A percentile compares a stretch with the other conserved stretches of the same genome.
Evolutionary conservation across 2,113 vertebrate species (phyloP).

Genomic region (Anolis carolinensis): DNA sequence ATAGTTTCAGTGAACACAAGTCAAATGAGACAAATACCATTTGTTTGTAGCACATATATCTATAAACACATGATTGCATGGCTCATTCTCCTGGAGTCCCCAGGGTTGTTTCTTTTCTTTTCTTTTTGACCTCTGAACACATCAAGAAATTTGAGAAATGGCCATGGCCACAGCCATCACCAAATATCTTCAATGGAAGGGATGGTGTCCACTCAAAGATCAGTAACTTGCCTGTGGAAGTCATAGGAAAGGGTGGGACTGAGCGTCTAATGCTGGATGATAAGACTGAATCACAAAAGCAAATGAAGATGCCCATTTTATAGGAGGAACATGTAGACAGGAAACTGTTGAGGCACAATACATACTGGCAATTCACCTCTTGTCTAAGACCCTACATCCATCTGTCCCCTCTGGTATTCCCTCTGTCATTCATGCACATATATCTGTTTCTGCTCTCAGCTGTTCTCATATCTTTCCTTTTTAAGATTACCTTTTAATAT

Average conservation of each 20-base stretch:
- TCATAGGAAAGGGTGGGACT: too few relatives aligned
- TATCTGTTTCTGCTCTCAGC: background rate
- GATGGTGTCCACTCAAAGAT: background rate
- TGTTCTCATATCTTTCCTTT: too few relatives aligned
- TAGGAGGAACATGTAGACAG: background rate
- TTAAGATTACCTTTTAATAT: too few relatives aligned
- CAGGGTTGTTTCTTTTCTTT: too few relatives aligned
- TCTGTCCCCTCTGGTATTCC: background rate
- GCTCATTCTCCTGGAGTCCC: background rate
- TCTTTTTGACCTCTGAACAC: too few relatives aligned
- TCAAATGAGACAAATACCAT: background rate
- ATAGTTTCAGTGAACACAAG: background rate
- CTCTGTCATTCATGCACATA: background rate
- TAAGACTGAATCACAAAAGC: background rate
- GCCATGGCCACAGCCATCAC: background rate
- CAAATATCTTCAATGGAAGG: background rate
- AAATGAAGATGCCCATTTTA: background rate
- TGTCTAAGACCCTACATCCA: background rate
- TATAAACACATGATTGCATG: background rate
- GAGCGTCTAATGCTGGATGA: too few relatives aligned
- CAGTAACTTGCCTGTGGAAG: background rate
- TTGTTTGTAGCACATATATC: rapidly evolving
- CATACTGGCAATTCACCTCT: background rate
- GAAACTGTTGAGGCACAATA: background rate
- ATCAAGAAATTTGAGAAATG: background rate